Evolutionary conservation across 2,113 vertebrate genomes (phyloP).

Genomic region (Struthidea cinerea): DNA sequence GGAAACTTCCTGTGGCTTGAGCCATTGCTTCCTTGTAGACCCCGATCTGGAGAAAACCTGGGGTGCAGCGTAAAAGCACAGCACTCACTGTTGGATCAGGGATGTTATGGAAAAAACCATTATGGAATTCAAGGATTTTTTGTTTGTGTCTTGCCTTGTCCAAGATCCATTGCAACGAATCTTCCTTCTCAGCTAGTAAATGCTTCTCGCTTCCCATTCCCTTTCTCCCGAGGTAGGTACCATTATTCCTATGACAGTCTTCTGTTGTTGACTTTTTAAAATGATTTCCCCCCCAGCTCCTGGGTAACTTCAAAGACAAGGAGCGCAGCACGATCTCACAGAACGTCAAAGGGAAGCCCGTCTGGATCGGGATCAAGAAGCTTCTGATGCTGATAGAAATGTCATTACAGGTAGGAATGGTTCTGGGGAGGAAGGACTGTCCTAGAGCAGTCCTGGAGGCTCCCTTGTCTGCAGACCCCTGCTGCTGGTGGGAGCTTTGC

Average conservation of each 20-base stretch:
- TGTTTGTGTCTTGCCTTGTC: not conserved
- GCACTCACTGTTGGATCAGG: not conserved
- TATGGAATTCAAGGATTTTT: not conserved
- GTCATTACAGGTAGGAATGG: slow-evolving; percentile 85
- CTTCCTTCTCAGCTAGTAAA: not conserved
- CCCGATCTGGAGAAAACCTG: not conserved
- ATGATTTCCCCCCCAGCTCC: slow-evolving; percentile 70
- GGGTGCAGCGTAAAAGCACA: not conserved
- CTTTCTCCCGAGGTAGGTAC: not conserved
- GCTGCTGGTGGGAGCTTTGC: slow-evolving; percentile 58
- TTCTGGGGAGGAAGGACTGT: not conserved
- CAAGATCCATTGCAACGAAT: not conserved
- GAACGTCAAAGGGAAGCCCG: slow-evolving; percentile 76
- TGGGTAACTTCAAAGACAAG: slow-evolving; percentile 89
- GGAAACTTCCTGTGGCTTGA: not conserved
- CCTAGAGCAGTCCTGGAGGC: not conserved
- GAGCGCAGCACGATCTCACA: slow-evolving; percentile 84
- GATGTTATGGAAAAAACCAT: not conserved
- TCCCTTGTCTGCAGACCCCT: not conserved
- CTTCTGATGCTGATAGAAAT: slow-evolving; percentile 97
- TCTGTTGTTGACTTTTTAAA: not conserved
- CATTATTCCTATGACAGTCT: not conserved
- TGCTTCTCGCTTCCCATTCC: not conserved
- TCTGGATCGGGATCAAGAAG: slow-evolving; percentile 97
- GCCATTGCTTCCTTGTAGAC: not conserved